phyloP scores from a whole-genome alignment of 2,797 vertebrate genomes.

The Petrocephalus schoutedeni region DNA sequence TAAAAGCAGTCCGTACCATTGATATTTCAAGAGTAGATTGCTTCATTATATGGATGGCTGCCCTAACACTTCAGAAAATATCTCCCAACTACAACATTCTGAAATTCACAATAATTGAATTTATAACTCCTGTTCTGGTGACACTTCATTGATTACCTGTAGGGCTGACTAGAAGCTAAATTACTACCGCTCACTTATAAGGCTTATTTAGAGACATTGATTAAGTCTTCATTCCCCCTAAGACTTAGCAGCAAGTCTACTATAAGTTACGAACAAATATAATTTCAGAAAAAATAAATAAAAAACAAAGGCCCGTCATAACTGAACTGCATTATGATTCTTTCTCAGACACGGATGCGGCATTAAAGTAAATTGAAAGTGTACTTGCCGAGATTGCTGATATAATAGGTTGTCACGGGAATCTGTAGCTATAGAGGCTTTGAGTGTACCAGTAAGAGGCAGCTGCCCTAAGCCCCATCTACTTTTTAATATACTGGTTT shows the following conservation, averaged over 20 bases:
- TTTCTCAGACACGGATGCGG: neutral
- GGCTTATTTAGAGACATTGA: conserved; percentile 2
- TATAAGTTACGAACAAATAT: neutral
- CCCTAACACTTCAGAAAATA: neutral
- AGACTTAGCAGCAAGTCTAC: neutral
- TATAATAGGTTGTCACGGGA: neutral
- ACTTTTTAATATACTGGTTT: neutral
- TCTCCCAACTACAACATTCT: neutral
- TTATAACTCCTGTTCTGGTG: neutral
- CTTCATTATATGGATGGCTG: neutral
- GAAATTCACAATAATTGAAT: neutral
- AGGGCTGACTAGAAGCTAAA: neutral
- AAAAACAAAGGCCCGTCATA: neutral
- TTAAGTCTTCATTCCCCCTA: neutral
- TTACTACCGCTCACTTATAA: neutral
- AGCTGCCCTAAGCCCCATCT: neutral
- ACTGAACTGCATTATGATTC: neutral
- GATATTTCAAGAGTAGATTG: neutral
- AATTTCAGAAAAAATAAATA: neutral
- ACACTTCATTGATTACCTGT: conserved; percentile 4
- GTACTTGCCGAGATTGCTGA: neutral
- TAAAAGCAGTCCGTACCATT: neutral
- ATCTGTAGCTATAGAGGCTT: neutral
- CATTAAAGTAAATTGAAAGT: neutral
- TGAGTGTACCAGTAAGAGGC: neutral